phyloP scores from a whole-genome alignment of 2,797 vertebrate species.

The Coluber constrictor region DNA sequence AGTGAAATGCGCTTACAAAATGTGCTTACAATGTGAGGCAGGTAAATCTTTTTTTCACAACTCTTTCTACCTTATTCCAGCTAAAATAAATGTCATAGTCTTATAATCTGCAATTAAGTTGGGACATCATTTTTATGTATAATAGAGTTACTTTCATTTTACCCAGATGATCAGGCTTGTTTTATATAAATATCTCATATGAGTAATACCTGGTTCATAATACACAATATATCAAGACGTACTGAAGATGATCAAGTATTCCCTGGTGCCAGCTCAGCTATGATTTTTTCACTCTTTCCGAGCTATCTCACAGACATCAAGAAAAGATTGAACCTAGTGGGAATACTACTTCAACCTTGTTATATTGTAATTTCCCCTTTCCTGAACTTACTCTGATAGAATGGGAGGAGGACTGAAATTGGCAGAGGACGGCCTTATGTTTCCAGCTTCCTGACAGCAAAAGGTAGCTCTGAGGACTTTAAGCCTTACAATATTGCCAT shows the following conservation, averaged over 20 bases:
- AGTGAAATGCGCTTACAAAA: conserved; percentile 47
- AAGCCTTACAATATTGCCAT: not conserved
- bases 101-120: not conserved
- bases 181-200: not conserved
- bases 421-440: not conserved
- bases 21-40: not conserved
- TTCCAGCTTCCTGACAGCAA: not conserved
- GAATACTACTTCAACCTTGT: not conserved
- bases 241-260: not conserved
- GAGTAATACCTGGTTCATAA: not conserved
- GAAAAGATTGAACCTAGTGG: not conserved
- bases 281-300: not conserved
- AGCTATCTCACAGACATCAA: not conserved
- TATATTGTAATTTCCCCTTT: not conserved
- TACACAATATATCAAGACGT: not conserved
- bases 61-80: conserved; percentile 35
- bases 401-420: not conserved
- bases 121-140: not conserved
- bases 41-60: conserved; percentile 23
- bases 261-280: not conserved
- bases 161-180: not conserved
- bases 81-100: not conserved
- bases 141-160: not conserved
- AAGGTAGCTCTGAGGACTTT: not conserved
- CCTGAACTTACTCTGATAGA: not conserved